Evolutionary conservation across 1,140 invertebrate species (phyloP).

Genomic region (Drosophila novamexicana): DNA sequence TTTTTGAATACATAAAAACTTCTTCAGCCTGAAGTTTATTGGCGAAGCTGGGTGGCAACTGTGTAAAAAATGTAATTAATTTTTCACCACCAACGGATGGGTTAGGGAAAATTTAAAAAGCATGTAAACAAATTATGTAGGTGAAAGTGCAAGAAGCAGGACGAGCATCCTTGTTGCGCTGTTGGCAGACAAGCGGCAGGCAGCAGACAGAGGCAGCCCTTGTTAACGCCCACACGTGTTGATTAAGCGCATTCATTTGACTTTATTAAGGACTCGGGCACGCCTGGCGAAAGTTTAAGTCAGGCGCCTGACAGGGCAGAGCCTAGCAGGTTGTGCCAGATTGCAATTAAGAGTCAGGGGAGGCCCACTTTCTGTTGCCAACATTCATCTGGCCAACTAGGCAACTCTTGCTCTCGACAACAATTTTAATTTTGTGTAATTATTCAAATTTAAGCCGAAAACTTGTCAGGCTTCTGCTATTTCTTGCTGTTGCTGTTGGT

Average conservation of each 20-base stretch:
- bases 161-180: conserved; percentile 22
- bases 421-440: conserved; percentile 67
- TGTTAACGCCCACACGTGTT: conserved; percentile 54
- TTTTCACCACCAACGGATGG: conserved; percentile 14
- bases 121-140: conserved; percentile 49
- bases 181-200: background rate
- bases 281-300: conserved; percentile 46
- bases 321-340: conserved; percentile 31
- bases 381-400: conserved; percentile 41
- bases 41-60: conserved; percentile 7
- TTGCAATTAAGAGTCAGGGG: conserved; percentile 7
- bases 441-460: conserved; percentile 66
- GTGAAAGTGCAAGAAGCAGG: conserved; percentile 28
- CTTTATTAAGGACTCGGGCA: conserved; percentile 65
- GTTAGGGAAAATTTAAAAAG: conserved; percentile 42
- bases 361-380: conserved; percentile 21
- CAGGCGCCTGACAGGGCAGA: conserved; percentile 16
- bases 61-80: conserved; percentile 49
- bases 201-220: background rate
- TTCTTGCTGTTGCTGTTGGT: conserved; percentile 12
- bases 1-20: conserved; percentile 55
- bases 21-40: conserved; percentile 21
- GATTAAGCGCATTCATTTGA: conserved; percentile 81
- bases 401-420: conserved; percentile 8
- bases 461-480: conserved; percentile 29